A percentile compares a stretch with the other conserved stretches of the same genome.
phyloP scores from a whole-genome alignment of 2,888 invertebrate species.

The Amblyteles armatorius region DNA sequence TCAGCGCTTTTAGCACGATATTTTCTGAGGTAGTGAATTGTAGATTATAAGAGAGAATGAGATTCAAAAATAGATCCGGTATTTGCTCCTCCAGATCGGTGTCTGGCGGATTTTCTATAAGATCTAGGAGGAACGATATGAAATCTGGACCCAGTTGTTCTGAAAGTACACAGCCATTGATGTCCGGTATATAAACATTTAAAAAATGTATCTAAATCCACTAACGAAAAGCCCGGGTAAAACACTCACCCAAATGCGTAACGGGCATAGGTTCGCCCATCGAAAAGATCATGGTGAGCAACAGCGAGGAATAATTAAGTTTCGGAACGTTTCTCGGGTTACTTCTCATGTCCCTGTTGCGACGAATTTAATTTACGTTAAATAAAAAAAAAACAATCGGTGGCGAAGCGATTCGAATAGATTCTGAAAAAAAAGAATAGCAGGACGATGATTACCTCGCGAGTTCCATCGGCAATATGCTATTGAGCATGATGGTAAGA shows the following conservation, averaged over 20 bases:
- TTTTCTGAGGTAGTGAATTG: slow-evolving; percentile 91
- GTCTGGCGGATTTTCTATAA: slow-evolving; percentile 92
- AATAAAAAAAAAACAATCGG: background rate
- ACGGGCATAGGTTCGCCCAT: slow-evolving; percentile 96
- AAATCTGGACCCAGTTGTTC: slow-evolving; percentile 95
- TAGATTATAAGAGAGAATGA: slow-evolving; percentile 95
- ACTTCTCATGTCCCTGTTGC: slow-evolving; percentile 90
- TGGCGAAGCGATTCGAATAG: background rate
- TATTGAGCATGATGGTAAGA: slow-evolving; percentile 93
- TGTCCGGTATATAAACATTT: background rate
- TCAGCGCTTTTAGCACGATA: slow-evolving; percentile 89
- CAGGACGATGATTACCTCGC: slow-evolving; percentile 87
- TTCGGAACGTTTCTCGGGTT: slow-evolving; percentile 92
- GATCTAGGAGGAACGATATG: slow-evolving; percentile 91
- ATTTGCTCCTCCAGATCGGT: slow-evolving; percentile 94
- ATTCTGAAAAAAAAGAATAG: background rate
- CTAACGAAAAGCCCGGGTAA: background rate
- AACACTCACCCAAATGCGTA: slow-evolving; percentile 92
- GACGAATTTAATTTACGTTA: slow-evolving; percentile 56
- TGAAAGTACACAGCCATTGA: slow-evolving; percentile 83
- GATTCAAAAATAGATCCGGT: slow-evolving; percentile 93
- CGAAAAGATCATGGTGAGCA: slow-evolving; percentile 95
- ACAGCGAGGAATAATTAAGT: slow-evolving; percentile 92
- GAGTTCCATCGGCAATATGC: slow-evolving; percentile 95
- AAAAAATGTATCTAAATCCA: slow-evolving; percentile 32